Base-by-base conservation (phyloP, 2,888 invertebrate genomes). In the Andricus quercusramuli region DNA sequence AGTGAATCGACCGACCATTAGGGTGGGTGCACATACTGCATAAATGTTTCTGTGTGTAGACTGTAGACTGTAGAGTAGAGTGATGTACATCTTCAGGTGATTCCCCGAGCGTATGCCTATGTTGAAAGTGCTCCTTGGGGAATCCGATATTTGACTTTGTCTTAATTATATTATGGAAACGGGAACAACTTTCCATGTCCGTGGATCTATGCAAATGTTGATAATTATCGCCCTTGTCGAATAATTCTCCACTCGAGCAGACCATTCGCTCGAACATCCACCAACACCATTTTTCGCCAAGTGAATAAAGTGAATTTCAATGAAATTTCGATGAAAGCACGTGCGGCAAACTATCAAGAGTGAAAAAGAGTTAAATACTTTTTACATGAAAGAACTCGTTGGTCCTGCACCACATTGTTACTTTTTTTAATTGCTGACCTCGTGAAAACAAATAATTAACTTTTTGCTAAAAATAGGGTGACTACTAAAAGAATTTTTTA, bases 1-100 rank as follows among this genome's bases (percentile, higher is more conserved):
- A 83, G 83, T 80, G 83, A 82, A 79, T 83, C 82, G 80, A 77
- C 70, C 78, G 65, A 77, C 62, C 25, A 29, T 70, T 70, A 70
- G 47, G 68, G 68, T 22, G 80, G 37, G 44, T 37, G 47, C 41
- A 41, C 13, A 41, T 41, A 47, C 4, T 47, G 41, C 22, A 51
- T 25, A 68, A 41, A 44, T 22, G 68, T 67, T 41, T 44, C 68
- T 29, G 9, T 70, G 29, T 47, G 65, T 22, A 80, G 44, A 44
- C 15, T 15, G 44, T 44, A 47, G n/a, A n/a, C n/a, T n/a, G n/a
- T n/a, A n/a, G n/a, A n/a, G n/a, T n/a, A n/a, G 17, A 47, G 47
- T 79, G 65, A 62, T 74, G 80, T 80, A 80, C 74, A 74, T 78
- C 51, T 51, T 65, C 25, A 44, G 68, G 78, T 78, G 64, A 76